A percentile compares a stretch with the other conserved stretches of the same genome.
phyloP scores from a whole-genome alignment of 2,113 vertebrate genomes.

The Morone saxatilis region DNA sequence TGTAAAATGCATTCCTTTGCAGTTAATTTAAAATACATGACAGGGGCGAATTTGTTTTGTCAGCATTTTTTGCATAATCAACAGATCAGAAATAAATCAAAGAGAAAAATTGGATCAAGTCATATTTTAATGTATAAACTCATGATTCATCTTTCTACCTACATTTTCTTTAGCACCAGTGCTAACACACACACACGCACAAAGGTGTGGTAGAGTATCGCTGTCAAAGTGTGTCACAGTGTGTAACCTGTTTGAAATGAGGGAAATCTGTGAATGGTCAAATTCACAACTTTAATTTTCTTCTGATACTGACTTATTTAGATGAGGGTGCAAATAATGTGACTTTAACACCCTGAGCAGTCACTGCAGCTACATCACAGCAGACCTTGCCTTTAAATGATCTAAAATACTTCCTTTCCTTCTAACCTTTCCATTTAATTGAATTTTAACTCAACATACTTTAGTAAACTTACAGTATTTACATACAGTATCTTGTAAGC shows the following conservation, averaged over 20 bases:
- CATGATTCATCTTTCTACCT: slow-evolving; percentile 12
- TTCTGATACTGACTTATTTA: slow-evolving; percentile 1
- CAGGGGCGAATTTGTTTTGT: background rate
- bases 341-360: slow-evolving; percentile 9
- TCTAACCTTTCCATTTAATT: background rate
- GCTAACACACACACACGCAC: background rate
- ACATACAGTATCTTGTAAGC: background rate
- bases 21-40: background rate
- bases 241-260: background rate
- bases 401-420: background rate
- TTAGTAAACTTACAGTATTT: background rate
- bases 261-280: background rate
- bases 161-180: background rate
- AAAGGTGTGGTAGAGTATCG: background rate
- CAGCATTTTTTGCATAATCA: background rate
- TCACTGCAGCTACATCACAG: background rate
- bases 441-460: background rate
- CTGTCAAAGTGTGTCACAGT: background rate
- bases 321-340: background rate
- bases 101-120: slow-evolving; percentile 52
- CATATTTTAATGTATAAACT: slow-evolving; percentile 54
- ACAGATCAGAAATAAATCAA: background rate
- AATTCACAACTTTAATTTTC: background rate
- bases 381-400: background rate
- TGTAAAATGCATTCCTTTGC: too few species aligned